phyloP scores from a whole-genome alignment of 2,888 invertebrate genomes.

The Cheilosia scutellata region DNA sequence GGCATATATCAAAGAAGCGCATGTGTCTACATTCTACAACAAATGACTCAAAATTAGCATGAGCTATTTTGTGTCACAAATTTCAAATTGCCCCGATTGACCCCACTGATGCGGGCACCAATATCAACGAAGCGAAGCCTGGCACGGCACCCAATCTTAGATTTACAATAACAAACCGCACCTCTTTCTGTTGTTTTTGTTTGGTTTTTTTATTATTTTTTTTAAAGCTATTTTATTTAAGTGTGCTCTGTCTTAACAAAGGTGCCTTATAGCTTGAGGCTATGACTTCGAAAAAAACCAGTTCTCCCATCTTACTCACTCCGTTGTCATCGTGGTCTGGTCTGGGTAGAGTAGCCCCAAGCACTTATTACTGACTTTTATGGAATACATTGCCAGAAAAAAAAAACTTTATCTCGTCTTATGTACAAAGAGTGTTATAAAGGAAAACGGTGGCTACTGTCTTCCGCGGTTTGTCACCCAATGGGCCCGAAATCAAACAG shows the following conservation, averaged over 20 bases:
- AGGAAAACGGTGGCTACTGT: slow-evolving; percentile 71
- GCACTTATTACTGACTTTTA: slow-evolving; percentile 67
- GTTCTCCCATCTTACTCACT: slow-evolving; percentile 45
- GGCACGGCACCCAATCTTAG: slow-evolving; percentile 36
- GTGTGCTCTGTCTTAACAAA: slow-evolving; percentile 53
- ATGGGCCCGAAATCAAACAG: slow-evolving; percentile 42
- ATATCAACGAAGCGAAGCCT: slow-evolving; percentile 36
- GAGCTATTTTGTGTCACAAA: too few relatives aligned
- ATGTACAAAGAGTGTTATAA: slow-evolving; percentile 68
- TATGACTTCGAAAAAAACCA: slow-evolving; percentile 53
- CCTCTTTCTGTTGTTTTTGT: slow-evolving; percentile 62
- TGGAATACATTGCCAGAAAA: slow-evolving; percentile 47
- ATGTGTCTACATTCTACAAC: too few relatives aligned
- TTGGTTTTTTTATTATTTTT: slow-evolving; percentile 30
- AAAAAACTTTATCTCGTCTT: slow-evolving; percentile 44
- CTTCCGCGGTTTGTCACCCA: slow-evolving; percentile 73
- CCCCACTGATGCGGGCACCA: slow-evolving; percentile 37
- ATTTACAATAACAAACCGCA: slow-evolving; percentile 71
- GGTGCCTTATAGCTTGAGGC: slow-evolving; percentile 64
- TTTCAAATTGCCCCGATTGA: background rate
- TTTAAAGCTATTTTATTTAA: slow-evolving; percentile 19
- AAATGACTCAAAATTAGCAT: too few relatives aligned
- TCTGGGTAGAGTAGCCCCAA: slow-evolving; percentile 53
- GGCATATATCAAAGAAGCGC: too few relatives aligned
- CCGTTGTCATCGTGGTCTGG: slow-evolving; percentile 13